Evolutionary conservation across 2,888 invertebrate genomes (phyloP), one percentile per base, ranked within the genome.

Genomic region (Monopis laevigella): DNA sequence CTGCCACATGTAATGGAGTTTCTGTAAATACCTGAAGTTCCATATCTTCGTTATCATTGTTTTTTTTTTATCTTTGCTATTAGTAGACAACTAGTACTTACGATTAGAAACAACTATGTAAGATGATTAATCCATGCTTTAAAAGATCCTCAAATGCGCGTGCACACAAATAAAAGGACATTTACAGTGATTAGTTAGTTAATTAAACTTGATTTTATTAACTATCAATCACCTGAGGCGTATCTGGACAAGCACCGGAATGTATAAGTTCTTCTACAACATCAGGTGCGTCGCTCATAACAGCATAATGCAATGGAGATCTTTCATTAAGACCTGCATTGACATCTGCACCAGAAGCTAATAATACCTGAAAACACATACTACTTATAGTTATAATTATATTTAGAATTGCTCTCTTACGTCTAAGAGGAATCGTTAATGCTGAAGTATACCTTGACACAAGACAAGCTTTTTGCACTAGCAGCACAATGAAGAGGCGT

Each of bases 241-340:
- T 90, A 58, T 94, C 92, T 16, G 94, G 89, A 56, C 86, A 86
- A 2, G 94, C 94, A 36, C 92, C 92, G 47, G 88, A 86, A 50
- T 87, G 84, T 40, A 94, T 64, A 47, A 96, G 74, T 48, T 84
- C 83, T 55, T 84, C 83, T 2, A 90, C 90, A 53, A 92, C 92
- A 48, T 89, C 88, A 42, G 84, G 75, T 8, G 88, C 86, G 55
- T 88, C 85, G 55, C 88, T 90, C 49, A 90, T 84, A 40, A 93
- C 92, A 1, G 95, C 95, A 61, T 90, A 92, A 62, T 93, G 92
- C 46, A 96, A 69, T 1, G 95, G 89, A 28, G 91, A 92, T 47
- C 86, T 85, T 41, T 85, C 85, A 41, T 70, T 81, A 38, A 86
- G 71, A 10, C 91, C 91, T 5, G 89, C 88, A 54, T 91, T 88